Conservation (phyloP, 2,888 invertebrate species). For the Microchrysa polita region DNA sequence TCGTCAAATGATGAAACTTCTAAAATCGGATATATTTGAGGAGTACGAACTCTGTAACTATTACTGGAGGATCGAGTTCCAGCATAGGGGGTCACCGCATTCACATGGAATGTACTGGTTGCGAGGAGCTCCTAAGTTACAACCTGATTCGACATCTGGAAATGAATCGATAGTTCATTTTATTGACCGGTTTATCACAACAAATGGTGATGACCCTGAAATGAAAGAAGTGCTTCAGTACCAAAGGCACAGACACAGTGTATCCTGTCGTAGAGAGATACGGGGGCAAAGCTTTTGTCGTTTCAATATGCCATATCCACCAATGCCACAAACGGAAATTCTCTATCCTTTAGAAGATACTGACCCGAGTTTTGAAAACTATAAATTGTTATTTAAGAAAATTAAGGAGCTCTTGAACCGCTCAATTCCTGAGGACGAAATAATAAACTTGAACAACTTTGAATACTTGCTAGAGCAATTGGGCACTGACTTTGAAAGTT, state of each 20-base stretch:
- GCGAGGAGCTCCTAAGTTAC: background rate
- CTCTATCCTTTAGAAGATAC: background rate
- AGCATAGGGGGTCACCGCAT: conserved; percentile 46
- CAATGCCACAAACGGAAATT: background rate
- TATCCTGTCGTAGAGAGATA: background rate
- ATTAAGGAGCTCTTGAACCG: background rate
- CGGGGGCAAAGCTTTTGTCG: background rate
- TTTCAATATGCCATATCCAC: conserved; percentile 8
- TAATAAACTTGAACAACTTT: background rate
- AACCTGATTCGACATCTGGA: background rate
- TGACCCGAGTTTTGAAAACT: background rate
- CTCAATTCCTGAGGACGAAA: too few relatives aligned
- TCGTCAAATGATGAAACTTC: conserved; percentile 25
- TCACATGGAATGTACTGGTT: background rate
- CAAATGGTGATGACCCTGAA: background rate
- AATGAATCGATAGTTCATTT: background rate
- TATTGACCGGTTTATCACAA: background rate
- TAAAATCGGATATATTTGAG: conserved; percentile 45
- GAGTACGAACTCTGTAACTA: conserved; percentile 45
- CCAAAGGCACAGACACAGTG: background rate
- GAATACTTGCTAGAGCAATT: background rate
- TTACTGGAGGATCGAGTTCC: conserved; percentile 52
- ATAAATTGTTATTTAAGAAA: background rate
- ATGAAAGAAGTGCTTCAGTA: background rate
- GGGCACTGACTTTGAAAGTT: conserved; percentile 38